These are phyloP conservation scores for Notocelia uddmanniana DNA, from an alignment of 2,888 invertebrate genomes.

Conservation along the genomic window DNA sequence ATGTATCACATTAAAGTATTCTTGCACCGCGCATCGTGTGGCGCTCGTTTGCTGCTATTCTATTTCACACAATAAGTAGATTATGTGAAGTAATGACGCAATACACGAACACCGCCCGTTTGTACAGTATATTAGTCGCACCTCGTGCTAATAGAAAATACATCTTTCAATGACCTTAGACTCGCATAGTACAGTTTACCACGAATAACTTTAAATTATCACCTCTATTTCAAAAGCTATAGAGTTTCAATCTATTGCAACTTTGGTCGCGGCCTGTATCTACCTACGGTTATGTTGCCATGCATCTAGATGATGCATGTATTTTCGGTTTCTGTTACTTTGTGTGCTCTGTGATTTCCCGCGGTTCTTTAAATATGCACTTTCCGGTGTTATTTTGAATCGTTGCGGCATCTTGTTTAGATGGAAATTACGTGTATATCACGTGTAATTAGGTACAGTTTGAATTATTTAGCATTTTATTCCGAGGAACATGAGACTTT, in stretches of 20 bases:
- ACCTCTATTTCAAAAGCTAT: constrained; percentile 15
- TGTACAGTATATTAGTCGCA: constrained; percentile 42
- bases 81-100: constrained; percentile 46
- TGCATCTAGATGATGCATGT: constrained; percentile 6
- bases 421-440: constrained; percentile 19
- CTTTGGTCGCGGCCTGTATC: not conserved
- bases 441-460: not conserved
- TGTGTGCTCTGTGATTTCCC: constrained; percentile 35
- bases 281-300: constrained; percentile 3
- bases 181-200: constrained; percentile 20
- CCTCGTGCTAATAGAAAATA: constrained; percentile 42
- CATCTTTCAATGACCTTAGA: constrained; percentile 47
- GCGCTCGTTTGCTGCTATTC: constrained; percentile 44
- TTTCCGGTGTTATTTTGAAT: constrained; percentile 20
- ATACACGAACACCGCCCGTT: constrained; percentile 40
- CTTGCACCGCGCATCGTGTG: constrained; percentile 41
- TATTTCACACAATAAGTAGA: constrained; percentile 47
- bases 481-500: not conserved
- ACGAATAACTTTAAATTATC: constrained; percentile 2
- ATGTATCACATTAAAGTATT: constrained; percentile 25
- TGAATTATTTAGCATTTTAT: not conserved
- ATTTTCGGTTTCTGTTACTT: constrained; percentile 45
- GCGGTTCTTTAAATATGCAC: constrained; percentile 31
- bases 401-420: constrained; percentile 26
- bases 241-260: not conserved